Percentiles rank a stretch among this genome's conserved stretches.
Evolutionary conservation across 2,113 vertebrate genomes (phyloP).

Genomic region (Pituophis catenifer): DNA sequence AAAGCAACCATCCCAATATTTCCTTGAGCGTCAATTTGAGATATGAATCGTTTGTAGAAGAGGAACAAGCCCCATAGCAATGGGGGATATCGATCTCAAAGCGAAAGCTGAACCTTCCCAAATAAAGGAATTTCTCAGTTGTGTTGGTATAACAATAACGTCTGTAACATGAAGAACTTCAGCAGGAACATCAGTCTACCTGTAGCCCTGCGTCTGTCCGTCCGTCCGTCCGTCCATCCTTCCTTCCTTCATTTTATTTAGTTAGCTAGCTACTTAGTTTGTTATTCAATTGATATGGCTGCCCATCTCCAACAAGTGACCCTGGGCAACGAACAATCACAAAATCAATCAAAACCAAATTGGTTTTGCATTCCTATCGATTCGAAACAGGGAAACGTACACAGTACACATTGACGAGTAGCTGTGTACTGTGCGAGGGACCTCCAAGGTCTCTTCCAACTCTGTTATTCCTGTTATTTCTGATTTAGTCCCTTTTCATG

Average conservation of each 20-base stretch:
- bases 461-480: not conserved
- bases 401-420: not conserved
- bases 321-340: not conserved
- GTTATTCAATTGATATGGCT: not conserved
- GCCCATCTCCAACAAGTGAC: not conserved
- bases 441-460: not conserved
- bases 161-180: not conserved
- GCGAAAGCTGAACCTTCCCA: not conserved
- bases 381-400: not conserved
- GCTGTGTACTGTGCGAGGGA: not conserved
- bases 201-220: too few relatives aligned
- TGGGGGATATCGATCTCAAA: not conserved
- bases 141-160: not conserved
- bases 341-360: not conserved
- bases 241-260: not conserved
- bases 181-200: not conserved
- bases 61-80: not conserved
- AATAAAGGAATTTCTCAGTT: not conserved
- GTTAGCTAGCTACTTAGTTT: not conserved
- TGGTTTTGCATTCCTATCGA: not conserved
- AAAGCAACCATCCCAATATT: not conserved
- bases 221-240: too few relatives aligned
- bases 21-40: not conserved
- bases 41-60: not conserved
- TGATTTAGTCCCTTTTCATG: not conserved